Evolutionary conservation across 2,797 vertebrate species (phyloP), one percentile per base, ranked within the genome.

Genomic region (Tragopan temminckii): DNA sequence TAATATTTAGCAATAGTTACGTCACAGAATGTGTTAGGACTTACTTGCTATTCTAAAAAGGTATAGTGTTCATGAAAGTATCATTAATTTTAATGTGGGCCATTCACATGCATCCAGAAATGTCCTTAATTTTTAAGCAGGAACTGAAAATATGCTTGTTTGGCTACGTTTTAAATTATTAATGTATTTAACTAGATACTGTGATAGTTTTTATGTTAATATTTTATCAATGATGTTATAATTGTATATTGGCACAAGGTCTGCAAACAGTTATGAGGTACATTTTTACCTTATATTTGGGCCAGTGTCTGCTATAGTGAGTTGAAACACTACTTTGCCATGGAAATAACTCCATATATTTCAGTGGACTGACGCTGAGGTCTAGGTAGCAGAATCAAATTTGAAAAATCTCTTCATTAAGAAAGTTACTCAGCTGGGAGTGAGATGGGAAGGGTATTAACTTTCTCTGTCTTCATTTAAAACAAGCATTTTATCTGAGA

Each of bases 51-150:
- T 80, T 85, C 48, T 83, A 79, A 84, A 93, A 94, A 50, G 12
- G 57, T 66, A 55, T 61, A 77, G 55, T 35, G n/a, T 69, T 83
- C 33, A 85, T 18, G 91, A 83, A 96, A 77, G n/a, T 88, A 40
- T 33, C 29, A 71, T 92, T 89, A 88, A 70, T 92, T 95, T 96
- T 94, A 94, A 89, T 85, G 62, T 35, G 6, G 27, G 17, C 11
- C 77, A 91, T 92, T 91, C 70, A 68, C 16, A 35, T 55, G 55
- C 58, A 67, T 27, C 23, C 62, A 64, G 53, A 12, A 82, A 90
- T 11, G 13, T 38, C 85, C 81, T 80, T 91, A 92, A 86, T 94
- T 95, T 94, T 95, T 89, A 90, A 93, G 68, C 29, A 93, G 67
- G 25, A 95, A 59, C n/a, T 42, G 40, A 70, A 88, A 94, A 80